phyloP scores from a whole-genome alignment of 2,113 vertebrate species.

The Rhabdornis inornatus region DNA sequence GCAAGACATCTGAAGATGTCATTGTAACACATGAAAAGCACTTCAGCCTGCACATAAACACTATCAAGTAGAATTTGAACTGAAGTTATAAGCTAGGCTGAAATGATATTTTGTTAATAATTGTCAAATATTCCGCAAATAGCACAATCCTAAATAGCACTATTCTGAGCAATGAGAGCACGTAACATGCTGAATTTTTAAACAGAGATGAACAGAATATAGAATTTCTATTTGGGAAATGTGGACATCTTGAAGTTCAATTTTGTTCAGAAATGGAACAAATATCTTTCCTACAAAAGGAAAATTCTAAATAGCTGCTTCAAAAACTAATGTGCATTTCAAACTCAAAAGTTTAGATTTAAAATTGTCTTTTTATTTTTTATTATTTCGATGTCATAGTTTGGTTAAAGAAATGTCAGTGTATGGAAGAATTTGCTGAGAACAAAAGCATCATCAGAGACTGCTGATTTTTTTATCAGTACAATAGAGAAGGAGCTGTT shows the following conservation, averaged over 20 bases:
- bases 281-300: conserved; percentile 33
- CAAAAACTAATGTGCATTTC: conserved; percentile 5
- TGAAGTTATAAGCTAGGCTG: conserved; percentile 55
- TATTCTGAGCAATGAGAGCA: conserved; percentile 26
- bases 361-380: conserved; percentile 7
- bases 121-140: conserved; percentile 61
- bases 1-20: conserved; percentile 57
- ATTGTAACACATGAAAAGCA: conserved; percentile 58
- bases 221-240: conserved; percentile 54
- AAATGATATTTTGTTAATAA: conserved; percentile 65
- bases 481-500: background rate
- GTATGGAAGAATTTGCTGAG: background rate
- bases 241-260: conserved; percentile 48
- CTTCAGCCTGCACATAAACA: conserved; percentile 55
- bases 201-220: conserved; percentile 46
- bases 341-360: conserved; percentile 26
- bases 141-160: conserved; percentile 37
- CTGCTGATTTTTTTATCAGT: background rate
- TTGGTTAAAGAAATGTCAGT: background rate
- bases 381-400: background rate
- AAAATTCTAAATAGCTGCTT: conserved; percentile 34
- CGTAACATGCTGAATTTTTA: conserved; percentile 36
- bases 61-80: conserved; percentile 39
- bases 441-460: conserved; percentile 28
- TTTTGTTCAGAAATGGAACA: conserved; percentile 51